phyloP scores from a whole-genome alignment of 2,888 invertebrate genomes.

The Schizotus pectinicornis region DNA sequence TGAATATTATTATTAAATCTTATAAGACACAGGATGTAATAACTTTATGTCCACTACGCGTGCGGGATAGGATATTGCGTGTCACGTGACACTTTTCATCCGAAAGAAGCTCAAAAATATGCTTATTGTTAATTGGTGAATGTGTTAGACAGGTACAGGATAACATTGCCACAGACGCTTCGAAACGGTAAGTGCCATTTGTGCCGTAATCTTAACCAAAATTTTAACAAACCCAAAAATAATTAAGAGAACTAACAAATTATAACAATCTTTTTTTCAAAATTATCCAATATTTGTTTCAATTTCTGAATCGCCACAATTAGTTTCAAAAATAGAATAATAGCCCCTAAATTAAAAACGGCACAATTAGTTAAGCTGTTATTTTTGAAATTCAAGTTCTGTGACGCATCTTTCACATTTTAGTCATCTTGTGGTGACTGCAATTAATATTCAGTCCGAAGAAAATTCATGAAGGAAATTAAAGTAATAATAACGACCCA shows the following conservation, averaged over 20 bases:
- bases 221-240: background rate
- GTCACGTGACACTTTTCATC: slow-evolving; percentile 33
- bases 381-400: background rate
- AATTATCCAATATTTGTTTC: too few relatives aligned
- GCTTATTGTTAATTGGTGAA: slow-evolving; percentile 19
- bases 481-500: slow-evolving; percentile 19
- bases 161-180: slow-evolving; percentile 1
- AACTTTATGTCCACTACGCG: slow-evolving; percentile 36
- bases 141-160: background rate
- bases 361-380: background rate
- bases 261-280: too few relatives aligned
- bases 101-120: slow-evolving; percentile 18
- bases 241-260: too few relatives aligned
- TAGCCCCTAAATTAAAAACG: too few relatives aligned
- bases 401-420: background rate
- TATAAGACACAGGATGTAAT: slow-evolving; percentile 33
- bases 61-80: slow-evolving; percentile 34
- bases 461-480: slow-evolving; percentile 17
- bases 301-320: too few relatives aligned
- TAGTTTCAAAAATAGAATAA: too few relatives aligned
- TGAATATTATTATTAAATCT: slow-evolving; percentile 17
- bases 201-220: background rate
- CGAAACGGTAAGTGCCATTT: background rate
- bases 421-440: too few relatives aligned
- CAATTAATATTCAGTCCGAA: slow-evolving; percentile 18